Percentiles rank a stretch among this genome's conserved stretches.
phyloP scores from a whole-genome alignment of 1,140 invertebrate species.

The Drosophila nigromelanica region DNA sequence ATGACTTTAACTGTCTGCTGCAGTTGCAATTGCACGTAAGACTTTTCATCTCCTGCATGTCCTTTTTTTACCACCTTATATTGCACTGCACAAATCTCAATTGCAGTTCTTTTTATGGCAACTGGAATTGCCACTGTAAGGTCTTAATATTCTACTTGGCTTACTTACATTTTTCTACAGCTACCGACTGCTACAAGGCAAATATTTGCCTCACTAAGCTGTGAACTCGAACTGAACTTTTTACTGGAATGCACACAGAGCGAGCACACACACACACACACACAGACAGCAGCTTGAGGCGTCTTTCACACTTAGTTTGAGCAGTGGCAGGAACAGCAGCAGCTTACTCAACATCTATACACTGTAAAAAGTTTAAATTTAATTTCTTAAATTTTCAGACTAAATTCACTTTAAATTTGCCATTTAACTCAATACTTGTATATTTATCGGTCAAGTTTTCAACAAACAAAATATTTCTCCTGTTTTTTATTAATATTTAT shows the following conservation, averaged over 20 bases:
- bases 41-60: conserved; percentile 5
- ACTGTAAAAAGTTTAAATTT: too few species aligned
- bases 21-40: conserved; percentile 33
- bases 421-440: too few species aligned
- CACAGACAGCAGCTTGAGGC: conserved; percentile 22
- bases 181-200: conserved; percentile 20
- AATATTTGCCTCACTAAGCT: conserved; percentile 48
- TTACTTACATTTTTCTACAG: conserved; percentile 18
- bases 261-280: neutral
- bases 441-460: too few species aligned
- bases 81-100: conserved; percentile 23
- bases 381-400: too few species aligned
- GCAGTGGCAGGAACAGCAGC: neutral
- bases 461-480: too few species aligned
- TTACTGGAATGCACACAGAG: conserved; percentile 18
- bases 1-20: conserved; percentile 25
- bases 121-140: conserved; percentile 32
- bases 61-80: conserved; percentile 4
- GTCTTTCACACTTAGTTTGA: conserved; percentile 43
- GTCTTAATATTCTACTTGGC: conserved; percentile 48
- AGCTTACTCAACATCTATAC: too few species aligned
- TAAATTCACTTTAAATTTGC: too few species aligned
- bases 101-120: conserved; percentile 20
- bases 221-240: conserved; percentile 40
- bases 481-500: too few species aligned